These are phyloP conservation scores for Nymphalis urticae DNA, from an alignment of 2,888 invertebrate species.

Conservation along the genomic window DNA sequence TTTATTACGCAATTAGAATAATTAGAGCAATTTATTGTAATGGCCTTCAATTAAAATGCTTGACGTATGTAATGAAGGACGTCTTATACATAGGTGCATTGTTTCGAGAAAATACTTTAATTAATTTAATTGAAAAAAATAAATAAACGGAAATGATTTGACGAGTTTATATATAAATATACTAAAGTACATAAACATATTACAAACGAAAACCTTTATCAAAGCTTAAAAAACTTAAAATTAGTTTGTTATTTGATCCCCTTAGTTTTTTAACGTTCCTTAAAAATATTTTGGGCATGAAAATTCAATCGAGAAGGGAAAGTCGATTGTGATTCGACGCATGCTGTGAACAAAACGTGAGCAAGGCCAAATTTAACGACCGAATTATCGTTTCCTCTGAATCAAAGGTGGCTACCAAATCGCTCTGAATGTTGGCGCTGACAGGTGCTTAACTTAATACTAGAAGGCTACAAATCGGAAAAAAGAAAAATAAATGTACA, in stretches of 20 bases:
- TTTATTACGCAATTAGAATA: conserved; percentile 1
- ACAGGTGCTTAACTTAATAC: too few species aligned
- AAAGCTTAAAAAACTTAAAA: neutral
- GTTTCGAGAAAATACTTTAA: neutral
- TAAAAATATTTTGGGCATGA: neutral
- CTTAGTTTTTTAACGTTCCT: too few species aligned
- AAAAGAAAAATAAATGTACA: too few species aligned
- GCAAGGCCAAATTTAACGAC: conserved; percentile 2
- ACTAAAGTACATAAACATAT: neutral
- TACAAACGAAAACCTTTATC: neutral
- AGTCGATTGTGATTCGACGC: neutral
- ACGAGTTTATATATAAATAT: neutral
- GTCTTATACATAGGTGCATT: neutral
- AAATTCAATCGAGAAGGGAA: neutral
- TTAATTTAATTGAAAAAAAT: neutral
- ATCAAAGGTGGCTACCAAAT: neutral
- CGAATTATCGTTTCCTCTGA: neutral
- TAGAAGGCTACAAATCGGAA: too few species aligned
- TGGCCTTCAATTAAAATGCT: conserved; percentile 30
- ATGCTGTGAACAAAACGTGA: neutral
- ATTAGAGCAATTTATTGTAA: conserved; percentile 21
- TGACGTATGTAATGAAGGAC: conserved; percentile 16
- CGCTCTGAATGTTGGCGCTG: too few species aligned
- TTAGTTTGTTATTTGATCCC: too few species aligned
- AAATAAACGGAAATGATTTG: neutral